Evolutionary conservation across 2,797 vertebrate species (phyloP).

Genomic region (Sarcophilus harrisii): DNA sequence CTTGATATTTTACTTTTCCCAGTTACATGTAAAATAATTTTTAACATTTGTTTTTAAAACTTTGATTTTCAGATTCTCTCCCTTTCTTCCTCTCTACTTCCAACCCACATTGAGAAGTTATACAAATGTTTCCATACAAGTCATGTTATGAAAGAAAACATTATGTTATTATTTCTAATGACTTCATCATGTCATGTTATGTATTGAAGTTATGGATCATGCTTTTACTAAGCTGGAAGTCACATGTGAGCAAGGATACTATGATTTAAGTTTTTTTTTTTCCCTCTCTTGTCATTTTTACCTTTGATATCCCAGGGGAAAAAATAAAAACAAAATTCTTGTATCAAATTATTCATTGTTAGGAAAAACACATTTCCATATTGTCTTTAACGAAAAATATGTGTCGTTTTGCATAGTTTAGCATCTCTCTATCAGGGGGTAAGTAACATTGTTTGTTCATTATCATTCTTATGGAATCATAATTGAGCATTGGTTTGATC

Average conservation of each 20-base stretch:
- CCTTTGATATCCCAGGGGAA: background rate
- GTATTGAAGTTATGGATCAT: background rate
- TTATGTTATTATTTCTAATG: background rate
- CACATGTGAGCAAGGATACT: background rate
- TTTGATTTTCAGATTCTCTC: too few species aligned
- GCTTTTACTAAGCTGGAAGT: background rate
- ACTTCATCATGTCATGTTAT: background rate
- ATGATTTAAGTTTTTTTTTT: background rate
- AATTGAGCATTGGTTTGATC: background rate
- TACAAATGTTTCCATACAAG: too few species aligned
- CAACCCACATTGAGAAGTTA: too few species aligned
- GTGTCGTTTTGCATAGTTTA: background rate
- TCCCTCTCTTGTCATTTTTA: background rate
- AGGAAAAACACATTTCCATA: background rate
- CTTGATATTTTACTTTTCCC: too few species aligned
- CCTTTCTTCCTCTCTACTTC: too few species aligned
- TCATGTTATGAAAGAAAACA: too few species aligned
- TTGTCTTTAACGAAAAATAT: background rate
- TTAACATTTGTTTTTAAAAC: too few species aligned
- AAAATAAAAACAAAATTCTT: background rate
- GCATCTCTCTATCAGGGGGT: background rate
- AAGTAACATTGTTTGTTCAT: background rate
- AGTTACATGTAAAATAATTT: too few species aligned
- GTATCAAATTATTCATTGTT: background rate
- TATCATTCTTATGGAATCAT: background rate